A percentile compares a stretch with the other conserved stretches of the same genome.
Evolutionary conservation across 1,140 invertebrate genomes (phyloP).

Genomic region (Danaus melanippus): DNA sequence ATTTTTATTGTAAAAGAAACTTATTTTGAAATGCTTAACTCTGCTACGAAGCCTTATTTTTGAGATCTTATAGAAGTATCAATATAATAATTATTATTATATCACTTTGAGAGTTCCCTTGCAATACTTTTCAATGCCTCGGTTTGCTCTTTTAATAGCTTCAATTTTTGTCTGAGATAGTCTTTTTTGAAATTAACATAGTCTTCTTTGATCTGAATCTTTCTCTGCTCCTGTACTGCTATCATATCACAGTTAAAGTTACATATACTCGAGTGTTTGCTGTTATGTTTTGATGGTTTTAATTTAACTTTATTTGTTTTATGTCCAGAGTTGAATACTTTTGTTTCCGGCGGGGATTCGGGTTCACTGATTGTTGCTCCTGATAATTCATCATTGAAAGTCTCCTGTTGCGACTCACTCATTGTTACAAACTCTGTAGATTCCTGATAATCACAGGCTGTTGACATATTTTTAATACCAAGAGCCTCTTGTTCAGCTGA

Average conservation of each 20-base stretch:
- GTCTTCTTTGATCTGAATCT: constrained; percentile 56
- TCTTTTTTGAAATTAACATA: constrained; percentile 62
- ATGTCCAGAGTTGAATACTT: constrained; percentile 32
- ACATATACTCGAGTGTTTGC: constrained; percentile 41
- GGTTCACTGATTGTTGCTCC: constrained; percentile 39
- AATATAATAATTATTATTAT: background rate
- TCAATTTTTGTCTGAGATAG: constrained; percentile 56
- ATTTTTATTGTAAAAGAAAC: too few species aligned
- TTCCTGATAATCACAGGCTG: constrained; percentile 31
- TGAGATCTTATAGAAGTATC: too few species aligned
- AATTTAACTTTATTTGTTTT: constrained; percentile 30
- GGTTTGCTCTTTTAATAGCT: constrained; percentile 53
- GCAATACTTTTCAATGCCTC: constrained; percentile 60
- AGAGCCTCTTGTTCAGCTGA: constrained; percentile 42
- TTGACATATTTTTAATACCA: constrained; percentile 34
- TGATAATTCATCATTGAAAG: constrained; percentile 32
- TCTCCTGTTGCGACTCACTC: constrained; percentile 35
- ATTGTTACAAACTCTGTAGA: constrained; percentile 37
- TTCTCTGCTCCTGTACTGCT: constrained; percentile 46
- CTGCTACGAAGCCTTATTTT: too few species aligned
- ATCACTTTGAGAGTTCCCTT: constrained; percentile 43
- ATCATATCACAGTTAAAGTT: constrained; percentile 53
- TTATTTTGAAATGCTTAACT: too few species aligned
- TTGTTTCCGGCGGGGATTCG: constrained; percentile 40
- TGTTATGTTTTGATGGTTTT: constrained; percentile 28